Conservation (phyloP, 2,797 vertebrate species). For the Microhierax caerulescens region DNA sequence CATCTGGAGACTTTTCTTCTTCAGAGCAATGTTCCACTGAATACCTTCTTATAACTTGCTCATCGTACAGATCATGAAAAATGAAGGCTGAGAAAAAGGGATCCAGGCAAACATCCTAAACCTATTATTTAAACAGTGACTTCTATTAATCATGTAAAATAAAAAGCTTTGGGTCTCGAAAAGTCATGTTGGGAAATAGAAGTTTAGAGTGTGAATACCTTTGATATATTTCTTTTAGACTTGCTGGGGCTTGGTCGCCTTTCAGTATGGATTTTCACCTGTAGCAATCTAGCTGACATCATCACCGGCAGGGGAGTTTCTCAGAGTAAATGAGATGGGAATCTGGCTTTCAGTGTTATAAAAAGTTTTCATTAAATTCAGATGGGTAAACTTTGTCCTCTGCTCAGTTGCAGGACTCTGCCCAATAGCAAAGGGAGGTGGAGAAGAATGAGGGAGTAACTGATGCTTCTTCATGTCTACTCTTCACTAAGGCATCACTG, state of each 20-base stretch:
- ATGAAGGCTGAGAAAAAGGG: background rate
- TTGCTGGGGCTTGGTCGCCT: background rate
- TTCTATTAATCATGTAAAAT: background rate
- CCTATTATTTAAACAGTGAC: background rate
- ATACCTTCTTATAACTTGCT: background rate
- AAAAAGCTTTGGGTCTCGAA: background rate
- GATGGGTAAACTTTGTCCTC: background rate
- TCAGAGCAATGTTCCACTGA: background rate
- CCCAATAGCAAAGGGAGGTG: background rate
- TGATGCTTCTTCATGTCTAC: background rate
- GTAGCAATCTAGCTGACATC: background rate
- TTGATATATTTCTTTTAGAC: background rate
- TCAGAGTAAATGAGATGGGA: background rate
- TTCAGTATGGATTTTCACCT: background rate
- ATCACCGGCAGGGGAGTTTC: background rate
- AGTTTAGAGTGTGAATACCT: background rate
- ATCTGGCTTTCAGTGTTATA: background rate
- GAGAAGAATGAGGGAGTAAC: background rate
- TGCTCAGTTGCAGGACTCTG: background rate
- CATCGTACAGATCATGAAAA: background rate
- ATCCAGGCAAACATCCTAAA: background rate
- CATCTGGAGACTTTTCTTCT: background rate
- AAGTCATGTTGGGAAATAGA: background rate
- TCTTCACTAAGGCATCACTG: background rate
- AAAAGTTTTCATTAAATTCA: background rate